Base-by-base conservation (phyloP, 2,797 vertebrate genomes). In the Pachyuromys duprasi region DNA sequence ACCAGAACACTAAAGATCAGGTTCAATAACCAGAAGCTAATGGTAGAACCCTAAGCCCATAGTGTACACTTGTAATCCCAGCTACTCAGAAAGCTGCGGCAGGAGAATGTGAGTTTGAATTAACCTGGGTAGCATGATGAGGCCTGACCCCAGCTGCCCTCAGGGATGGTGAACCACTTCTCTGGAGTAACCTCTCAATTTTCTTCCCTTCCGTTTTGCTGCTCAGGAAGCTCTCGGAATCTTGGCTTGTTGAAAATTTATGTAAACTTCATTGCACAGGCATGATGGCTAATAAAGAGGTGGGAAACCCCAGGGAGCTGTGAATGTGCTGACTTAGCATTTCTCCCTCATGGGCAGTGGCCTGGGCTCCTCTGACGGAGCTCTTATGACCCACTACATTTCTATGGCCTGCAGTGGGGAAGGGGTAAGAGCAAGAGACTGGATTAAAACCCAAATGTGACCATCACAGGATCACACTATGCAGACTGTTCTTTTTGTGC, bases 151-250 rank as follows among this genome's bases (percentile, higher is more conserved):
- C 18, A 39, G 28, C 57, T 42, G 28, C 15, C 42, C 74, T 49
- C 22, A 36, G 78, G 79, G 14, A 18, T 13, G 8, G 15, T n/a
- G 8, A 67, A 24, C 15, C 12, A 24, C 18, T 67, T 91, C 14
- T 70, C 45, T 69, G 2, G 20, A 91, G 57, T 79, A 69, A 70
- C 28, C 5, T 88, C 9, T 90, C 11, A 26, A 0, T 69, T 65
- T 89, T 69, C 45, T 74, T 86, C 72, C 89, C 24, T 91, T 94
- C 39, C 8, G 45, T 67, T 93, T 86, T 80, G 39, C 65, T 15
- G 72, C 11, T 80, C 31, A 24, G 24, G 39, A 75, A n/a, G 28
- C 69, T 26, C 18, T 22, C 28, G 1, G 20, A 63, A 12, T 3
- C 36, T 36, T 72, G 70, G 45, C 5, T 24, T 81, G 2, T 86